A percentile compares a stretch with the other conserved stretches of the same genome.
These are phyloP conservation scores for Ellobius talpinus DNA, from an alignment of 2,113 vertebrate species.

Conservation along the genomic window DNA sequence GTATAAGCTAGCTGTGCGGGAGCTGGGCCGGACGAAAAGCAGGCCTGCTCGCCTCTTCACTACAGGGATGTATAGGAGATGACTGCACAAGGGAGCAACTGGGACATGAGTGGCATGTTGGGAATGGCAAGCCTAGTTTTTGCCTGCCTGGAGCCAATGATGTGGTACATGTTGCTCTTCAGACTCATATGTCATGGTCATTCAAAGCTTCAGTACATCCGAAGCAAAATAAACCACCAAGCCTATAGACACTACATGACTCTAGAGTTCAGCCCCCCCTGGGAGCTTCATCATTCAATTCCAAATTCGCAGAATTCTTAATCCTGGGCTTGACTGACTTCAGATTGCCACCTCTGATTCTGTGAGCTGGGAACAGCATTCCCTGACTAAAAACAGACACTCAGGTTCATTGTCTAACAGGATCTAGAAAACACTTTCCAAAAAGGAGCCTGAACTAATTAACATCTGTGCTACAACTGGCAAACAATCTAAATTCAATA, in stretches of 20 bases:
- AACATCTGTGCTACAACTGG: background rate
- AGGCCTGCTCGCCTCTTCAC: too few relatives aligned
- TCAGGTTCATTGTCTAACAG: background rate
- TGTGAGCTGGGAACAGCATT: background rate
- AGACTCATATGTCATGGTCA: background rate
- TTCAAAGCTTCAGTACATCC: background rate
- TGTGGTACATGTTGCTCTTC: background rate
- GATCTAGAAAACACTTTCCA: background rate
- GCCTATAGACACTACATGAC: background rate
- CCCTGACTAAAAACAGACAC: background rate
- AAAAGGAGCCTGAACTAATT: slow-evolving; percentile 42
- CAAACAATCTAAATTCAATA: slow-evolving; percentile 6
- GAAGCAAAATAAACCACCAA: background rate
- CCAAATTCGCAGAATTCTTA: slow-evolving; percentile 11
- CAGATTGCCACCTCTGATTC: background rate
- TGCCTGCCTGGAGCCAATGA: background rate
- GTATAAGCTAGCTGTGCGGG: too few relatives aligned
- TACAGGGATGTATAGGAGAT: background rate
- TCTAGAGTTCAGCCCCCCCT: background rate
- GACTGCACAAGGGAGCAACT: background rate
- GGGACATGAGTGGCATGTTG: background rate
- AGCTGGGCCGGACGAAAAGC: too few relatives aligned
- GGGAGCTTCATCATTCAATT: slow-evolving; percentile 7
- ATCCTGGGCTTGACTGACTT: slow-evolving; percentile 14
- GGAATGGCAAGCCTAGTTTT: background rate